Base-by-base conservation (phyloP, 2,113 vertebrate species). In the Megaceryle maxima region DNA sequence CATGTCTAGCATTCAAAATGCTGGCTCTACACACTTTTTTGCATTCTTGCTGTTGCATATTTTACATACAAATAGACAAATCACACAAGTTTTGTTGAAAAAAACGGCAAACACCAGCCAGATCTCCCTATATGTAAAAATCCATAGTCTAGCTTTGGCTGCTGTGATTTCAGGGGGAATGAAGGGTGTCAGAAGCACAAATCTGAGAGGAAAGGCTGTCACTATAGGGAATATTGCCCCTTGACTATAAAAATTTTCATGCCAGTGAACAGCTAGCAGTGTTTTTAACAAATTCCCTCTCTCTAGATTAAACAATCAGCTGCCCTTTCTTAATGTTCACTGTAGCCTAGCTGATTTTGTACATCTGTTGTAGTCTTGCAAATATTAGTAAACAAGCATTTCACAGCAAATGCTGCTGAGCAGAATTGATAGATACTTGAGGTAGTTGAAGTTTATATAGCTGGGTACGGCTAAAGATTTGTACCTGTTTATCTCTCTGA, bases 301-400 rank as follows among this genome's bases (percentile, higher is more conserved):
- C 8, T 92, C 70, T 78, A 74, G 74, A 87, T 87, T 64, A 94
- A 95, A 92, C 81, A 89, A 67, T 96, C 92, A 94, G 67, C 28
- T 92, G 94, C 67, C 87, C 94, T 95, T 96, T 95, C 88, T 91
- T 92, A 94, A 91, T 63, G 83, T 92, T 95, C 83, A 62, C 70
- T 95, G 92, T 82, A 94, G 74, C 91, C 91, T 89, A 50, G 74
- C 91, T 96, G 86, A 85, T 95, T 95, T 92, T 89, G 74, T 95
- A 85, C 94, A 96, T 96, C 92, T 97, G 91, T 89, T 94, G 83
- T 84, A 95, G 69, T 93, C 83, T 91, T 91, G 83, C 87, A 94
- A 95, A 94, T 96, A 95, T 94, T 95, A 95, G 92, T 96, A 96
- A 96, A 96, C 74, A 95, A 83, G 57, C 33, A 57, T 89, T 69